These are phyloP conservation scores for Carcina quercana DNA, from an alignment of 2,888 invertebrate species.

Conservation along the genomic window DNA sequence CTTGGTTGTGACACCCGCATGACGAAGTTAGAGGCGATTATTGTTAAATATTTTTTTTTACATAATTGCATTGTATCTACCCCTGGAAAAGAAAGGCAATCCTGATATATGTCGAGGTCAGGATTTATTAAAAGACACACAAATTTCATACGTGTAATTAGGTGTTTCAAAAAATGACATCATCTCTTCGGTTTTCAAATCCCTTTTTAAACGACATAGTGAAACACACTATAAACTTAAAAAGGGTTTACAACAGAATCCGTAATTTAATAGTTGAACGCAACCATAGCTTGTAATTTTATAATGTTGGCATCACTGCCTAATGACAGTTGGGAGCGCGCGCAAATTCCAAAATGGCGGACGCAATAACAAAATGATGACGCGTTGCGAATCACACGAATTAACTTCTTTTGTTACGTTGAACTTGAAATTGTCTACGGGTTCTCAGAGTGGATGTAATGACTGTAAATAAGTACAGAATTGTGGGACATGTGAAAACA, in stretches of 20 bases:
- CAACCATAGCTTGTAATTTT: slow-evolving; percentile 62
- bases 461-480: background rate
- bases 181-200: slow-evolving; percentile 26
- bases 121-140: too few species aligned
- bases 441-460: slow-evolving; percentile 2
- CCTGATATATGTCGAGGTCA: too few species aligned
- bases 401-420: slow-evolving; percentile 46
- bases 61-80: too few species aligned
- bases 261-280: slow-evolving; percentile 62
- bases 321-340: slow-evolving; percentile 55
- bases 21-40: too few species aligned
- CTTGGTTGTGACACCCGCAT: too few species aligned
- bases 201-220: slow-evolving; percentile 52
- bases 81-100: too few species aligned
- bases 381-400: slow-evolving; percentile 58
- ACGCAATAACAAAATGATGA: slow-evolving; percentile 51
- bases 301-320: slow-evolving; percentile 60
- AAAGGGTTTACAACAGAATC: slow-evolving; percentile 26
- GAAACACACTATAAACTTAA: slow-evolving; percentile 38
- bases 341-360: slow-evolving; percentile 62
- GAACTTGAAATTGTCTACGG: slow-evolving; percentile 28
- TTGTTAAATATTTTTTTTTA: too few species aligned
- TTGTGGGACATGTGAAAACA: background rate
- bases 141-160: too few species aligned
- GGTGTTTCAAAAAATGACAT: background rate